Conservation (phyloP, 2,113 vertebrate genomes). For the Oophaga pumilio region DNA sequence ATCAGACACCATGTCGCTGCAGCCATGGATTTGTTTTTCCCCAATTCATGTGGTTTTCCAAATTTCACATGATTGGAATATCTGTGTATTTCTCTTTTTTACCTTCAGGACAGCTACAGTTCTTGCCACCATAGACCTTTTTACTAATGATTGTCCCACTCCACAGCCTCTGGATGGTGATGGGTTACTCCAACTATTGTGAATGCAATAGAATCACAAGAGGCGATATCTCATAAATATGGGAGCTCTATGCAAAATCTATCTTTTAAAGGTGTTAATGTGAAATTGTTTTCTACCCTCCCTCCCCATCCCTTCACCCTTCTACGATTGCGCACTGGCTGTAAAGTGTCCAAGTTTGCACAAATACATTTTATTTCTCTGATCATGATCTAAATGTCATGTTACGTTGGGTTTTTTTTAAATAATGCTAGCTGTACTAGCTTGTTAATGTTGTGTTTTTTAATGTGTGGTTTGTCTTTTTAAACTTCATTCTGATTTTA, state of each 20-base stretch:
- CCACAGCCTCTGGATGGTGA: background rate
- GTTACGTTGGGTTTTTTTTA: background rate
- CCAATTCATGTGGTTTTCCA: background rate
- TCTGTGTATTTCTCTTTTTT: background rate
- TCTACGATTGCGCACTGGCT: background rate
- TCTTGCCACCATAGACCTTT: background rate
- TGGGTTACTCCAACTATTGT: background rate
- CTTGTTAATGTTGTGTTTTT: background rate
- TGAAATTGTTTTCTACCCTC: slow-evolving; percentile 3
- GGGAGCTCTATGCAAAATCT: slow-evolving; percentile 20
- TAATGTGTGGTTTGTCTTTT: too few species aligned
- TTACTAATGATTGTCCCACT: background rate
- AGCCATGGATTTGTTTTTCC: background rate
- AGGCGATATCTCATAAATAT: background rate
- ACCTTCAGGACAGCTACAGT: background rate
- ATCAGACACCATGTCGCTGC: background rate
- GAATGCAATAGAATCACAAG: background rate
- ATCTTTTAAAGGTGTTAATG: background rate
- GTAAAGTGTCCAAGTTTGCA: background rate
- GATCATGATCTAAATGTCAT: background rate
- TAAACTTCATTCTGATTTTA: background rate
- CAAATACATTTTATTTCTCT: background rate
- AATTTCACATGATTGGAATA: background rate
- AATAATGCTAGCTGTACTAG: background rate
- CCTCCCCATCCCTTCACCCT: background rate